Conservation (phyloP, 1,140 invertebrate species). For the Odontomachus brunneus region DNA sequence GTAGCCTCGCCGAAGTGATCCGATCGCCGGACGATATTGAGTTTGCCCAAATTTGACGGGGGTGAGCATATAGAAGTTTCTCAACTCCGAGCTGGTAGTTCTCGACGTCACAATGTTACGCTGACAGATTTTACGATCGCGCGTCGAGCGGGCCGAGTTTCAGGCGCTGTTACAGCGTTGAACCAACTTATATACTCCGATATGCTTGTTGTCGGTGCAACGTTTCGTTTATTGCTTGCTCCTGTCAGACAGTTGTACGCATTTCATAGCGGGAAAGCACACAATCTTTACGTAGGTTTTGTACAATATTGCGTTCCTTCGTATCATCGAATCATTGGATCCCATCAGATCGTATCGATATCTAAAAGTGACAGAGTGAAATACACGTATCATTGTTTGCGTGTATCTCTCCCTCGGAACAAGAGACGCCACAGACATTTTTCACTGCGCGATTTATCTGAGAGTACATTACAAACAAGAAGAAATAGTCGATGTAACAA, state of each 20-base stretch:
- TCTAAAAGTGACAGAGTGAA: background rate
- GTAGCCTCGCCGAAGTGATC: constrained; percentile 22
- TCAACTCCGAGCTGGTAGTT: constrained; percentile 41
- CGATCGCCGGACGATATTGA: constrained; percentile 41
- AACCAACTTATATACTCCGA: constrained; percentile 16
- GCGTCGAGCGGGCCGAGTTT: constrained; percentile 11
- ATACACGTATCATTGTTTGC: background rate
- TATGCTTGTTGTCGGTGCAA: too few relatives aligned
- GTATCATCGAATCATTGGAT: too few relatives aligned
- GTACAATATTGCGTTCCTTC: too few relatives aligned
- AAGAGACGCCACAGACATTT: background rate
- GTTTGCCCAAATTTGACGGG: constrained; percentile 43
- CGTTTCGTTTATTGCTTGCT: background rate
- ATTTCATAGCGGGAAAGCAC: too few relatives aligned
- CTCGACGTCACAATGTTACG: constrained; percentile 40
- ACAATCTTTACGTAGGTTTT: too few relatives aligned
- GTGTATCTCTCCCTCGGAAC: background rate
- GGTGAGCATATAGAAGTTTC: constrained; percentile 41
- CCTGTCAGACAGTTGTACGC: too few relatives aligned
- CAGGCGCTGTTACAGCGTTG: constrained; percentile 20
- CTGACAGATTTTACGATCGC: constrained; percentile 55
- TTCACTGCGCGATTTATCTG: background rate
- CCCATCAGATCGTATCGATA: background rate
- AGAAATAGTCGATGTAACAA: too few relatives aligned
- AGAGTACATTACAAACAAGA: too few relatives aligned